Percentiles rank a stretch among this genome's conserved stretches.
phyloP scores from a whole-genome alignment of 2,888 invertebrate genomes.

The Notodonta ziczac region DNA sequence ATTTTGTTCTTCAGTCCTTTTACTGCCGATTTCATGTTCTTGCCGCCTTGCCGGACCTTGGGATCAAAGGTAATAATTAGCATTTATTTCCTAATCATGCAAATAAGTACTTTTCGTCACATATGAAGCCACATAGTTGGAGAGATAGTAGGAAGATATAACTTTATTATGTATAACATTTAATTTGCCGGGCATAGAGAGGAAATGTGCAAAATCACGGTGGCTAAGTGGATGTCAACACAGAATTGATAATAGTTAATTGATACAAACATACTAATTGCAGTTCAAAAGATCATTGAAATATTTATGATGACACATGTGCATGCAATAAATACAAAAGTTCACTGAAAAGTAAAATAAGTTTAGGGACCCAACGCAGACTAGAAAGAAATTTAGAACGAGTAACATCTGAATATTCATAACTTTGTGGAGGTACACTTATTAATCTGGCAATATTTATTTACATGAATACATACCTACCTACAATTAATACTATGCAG shows the following conservation, averaged over 20 bases:
- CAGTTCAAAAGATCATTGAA: conserved; percentile 6
- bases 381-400: conserved; percentile 37
- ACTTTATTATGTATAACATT: too few species aligned
- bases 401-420: conserved; percentile 43
- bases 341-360: conserved; percentile 21
- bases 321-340: conserved; percentile 66
- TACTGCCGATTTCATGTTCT: conserved; percentile 76
- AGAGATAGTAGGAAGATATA: too few species aligned
- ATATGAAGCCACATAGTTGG: too few species aligned
- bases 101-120: too few species aligned
- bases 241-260: too few species aligned
- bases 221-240: too few species aligned
- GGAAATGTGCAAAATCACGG: too few species aligned
- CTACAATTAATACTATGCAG: too few species aligned
- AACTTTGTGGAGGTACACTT: conserved; percentile 59
- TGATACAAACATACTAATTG: too few species aligned
- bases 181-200: too few species aligned
- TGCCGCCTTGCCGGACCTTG: conserved; percentile 78
- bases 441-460: background rate
- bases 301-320: conserved; percentile 26
- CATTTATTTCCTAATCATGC: too few species aligned
- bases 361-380: conserved; percentile 52
- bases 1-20: conserved; percentile 75
- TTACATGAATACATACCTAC: background rate
- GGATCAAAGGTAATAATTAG: background rate